These are phyloP conservation scores for Malurus elegans DNA, from an alignment of 2,113 vertebrate genomes.

Conservation along the genomic window DNA sequence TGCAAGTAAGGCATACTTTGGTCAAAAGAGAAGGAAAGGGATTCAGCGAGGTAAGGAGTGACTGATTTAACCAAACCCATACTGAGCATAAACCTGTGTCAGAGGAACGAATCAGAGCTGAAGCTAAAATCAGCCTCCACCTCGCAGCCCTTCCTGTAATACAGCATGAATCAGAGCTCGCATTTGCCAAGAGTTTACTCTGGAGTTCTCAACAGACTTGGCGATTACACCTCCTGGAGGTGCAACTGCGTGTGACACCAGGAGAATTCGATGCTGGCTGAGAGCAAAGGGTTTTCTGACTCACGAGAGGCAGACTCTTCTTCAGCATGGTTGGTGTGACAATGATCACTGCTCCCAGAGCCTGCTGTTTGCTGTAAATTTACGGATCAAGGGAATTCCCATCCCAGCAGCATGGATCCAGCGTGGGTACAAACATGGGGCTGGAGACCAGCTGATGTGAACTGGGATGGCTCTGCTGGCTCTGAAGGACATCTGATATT, in stretches of 20 bases:
- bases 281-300: neutral
- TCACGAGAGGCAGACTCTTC: neutral
- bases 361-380: neutral
- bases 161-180: neutral
- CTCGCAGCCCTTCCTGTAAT: neutral
- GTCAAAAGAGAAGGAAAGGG: neutral
- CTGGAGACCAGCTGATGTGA: neutral
- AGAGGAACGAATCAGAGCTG: neutral
- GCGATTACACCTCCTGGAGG: slow-evolving; percentile 3
- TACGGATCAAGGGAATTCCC: neutral
- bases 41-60: neutral
- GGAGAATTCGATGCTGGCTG: neutral
- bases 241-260: neutral
- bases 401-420: accelerated
- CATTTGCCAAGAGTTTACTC: neutral
- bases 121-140: neutral
- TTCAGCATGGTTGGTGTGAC: neutral
- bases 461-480: neutral
- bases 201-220: neutral
- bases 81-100: neutral
- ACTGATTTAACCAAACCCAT: neutral
- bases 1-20: neutral
- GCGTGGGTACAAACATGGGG: neutral
- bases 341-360: neutral
- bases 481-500: neutral